phyloP scores from a whole-genome alignment of 2,888 invertebrate species.

The Drosophila sordidapex region DNA sequence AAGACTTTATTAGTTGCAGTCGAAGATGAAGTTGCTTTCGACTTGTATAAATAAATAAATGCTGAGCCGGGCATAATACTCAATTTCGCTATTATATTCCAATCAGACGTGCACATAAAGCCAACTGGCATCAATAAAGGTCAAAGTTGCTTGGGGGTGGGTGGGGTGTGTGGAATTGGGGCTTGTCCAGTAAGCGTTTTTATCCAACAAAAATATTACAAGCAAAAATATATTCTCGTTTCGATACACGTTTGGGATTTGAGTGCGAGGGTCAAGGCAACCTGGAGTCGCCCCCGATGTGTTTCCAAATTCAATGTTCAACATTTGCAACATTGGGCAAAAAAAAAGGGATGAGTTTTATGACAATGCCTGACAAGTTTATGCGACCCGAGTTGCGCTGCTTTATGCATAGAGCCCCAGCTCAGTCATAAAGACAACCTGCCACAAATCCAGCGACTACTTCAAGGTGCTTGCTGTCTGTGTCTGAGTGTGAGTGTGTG shows the following conservation, averaged over 20 bases:
- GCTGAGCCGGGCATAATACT: slow-evolving; percentile 60
- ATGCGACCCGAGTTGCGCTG: slow-evolving; percentile 60
- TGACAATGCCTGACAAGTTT: slow-evolving; percentile 76
- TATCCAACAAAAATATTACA: slow-evolving; percentile 21
- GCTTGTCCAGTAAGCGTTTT: slow-evolving; percentile 24
- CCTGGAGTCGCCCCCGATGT: slow-evolving; percentile 28
- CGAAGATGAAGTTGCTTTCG: slow-evolving; percentile 17
- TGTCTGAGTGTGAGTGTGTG: background rate
- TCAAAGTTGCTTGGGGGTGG: slow-evolving; percentile 24
- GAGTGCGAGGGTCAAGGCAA: slow-evolving; percentile 16
- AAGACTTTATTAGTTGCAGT: slow-evolving; percentile 65
- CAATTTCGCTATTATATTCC: slow-evolving; percentile 83
- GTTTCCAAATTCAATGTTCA: slow-evolving; percentile 49
- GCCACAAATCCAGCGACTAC: slow-evolving; percentile 34
- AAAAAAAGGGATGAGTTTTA: slow-evolving; percentile 46
- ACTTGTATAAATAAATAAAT: slow-evolving; percentile 65
- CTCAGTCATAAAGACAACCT: slow-evolving; percentile 75
- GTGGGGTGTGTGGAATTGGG: background rate
- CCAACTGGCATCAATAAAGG: slow-evolving; percentile 78
- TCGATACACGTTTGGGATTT: slow-evolving; percentile 39
- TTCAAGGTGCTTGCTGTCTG: slow-evolving; percentile 12
- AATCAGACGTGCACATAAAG: slow-evolving; percentile 84
- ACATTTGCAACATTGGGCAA: slow-evolving; percentile 11
- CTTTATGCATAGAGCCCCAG: slow-evolving; percentile 61
- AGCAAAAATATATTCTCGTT: slow-evolving; percentile 25